Base-by-base conservation (phyloP, 2,797 vertebrate species). In the Pelodytes ibericus region DNA sequence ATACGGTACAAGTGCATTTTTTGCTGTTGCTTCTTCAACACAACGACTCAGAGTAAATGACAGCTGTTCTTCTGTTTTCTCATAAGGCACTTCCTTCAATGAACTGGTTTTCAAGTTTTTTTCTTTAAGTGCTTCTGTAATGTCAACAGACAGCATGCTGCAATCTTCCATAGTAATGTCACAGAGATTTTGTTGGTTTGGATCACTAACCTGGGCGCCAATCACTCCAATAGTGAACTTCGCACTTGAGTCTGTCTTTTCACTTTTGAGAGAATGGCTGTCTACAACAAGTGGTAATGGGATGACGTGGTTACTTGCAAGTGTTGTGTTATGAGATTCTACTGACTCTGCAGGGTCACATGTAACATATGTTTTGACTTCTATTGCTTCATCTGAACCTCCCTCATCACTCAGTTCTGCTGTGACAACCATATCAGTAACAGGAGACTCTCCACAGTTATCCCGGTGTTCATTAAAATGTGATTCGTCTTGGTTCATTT, bases 1-100 rank as follows among this genome's bases (percentile, higher is more conserved):
- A 25, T 79, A 74, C 44, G 77, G 77, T 44, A 73, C 64, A 44
- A 73, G 63, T 25, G 77, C 63, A 68, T 39, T 30, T 8, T 49
- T 30, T 10, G 41, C 11, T 0, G 64, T 24, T 30, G 72, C 77
- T 80, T 83, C 82, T 73, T 74, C 72, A 75, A 71, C 58, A 60
- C 24, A 25, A 39, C 4, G 36, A n/a, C n/a, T 22, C 33, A 31
- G 69, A 81, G 29, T 79, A 77, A 36, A 76, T 61, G 15, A 47
- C 47, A 83, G 75, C 6, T 7, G 11, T 26, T 16, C 26, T 26
- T 18, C 33, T 56, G 10, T 24, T 41, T n/a, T 27, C 20, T 22
- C 25, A 74, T 44, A 57, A 73, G 44, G 49, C 25, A 74, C 47
- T 11, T 49, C n/a, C 10, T 47, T 57, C 10, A 62, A 44, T 3